Base-by-base conservation (phyloP, 2,113 vertebrate species). In the Periophthalmodon schlosseri region DNA sequence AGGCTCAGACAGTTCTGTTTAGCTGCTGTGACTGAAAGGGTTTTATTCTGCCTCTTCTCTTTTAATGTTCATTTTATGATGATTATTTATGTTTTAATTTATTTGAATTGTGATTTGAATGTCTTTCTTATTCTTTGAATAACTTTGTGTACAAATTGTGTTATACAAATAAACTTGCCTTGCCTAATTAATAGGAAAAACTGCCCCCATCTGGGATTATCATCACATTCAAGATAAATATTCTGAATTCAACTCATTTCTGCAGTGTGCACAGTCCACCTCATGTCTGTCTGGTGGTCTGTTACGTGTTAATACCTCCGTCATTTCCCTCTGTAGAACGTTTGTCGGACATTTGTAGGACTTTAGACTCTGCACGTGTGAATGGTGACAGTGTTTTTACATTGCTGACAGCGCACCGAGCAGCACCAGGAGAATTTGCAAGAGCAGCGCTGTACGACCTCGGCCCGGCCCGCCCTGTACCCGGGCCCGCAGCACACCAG, bases 381-480 rank as follows among this genome's bases (percentile, higher is more conserved):
- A 81, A 93, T 82, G 44, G 94, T 94, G 75, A 92, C 85, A 0
- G 90, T 91, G 78, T 90, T 94, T 81, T 76, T 86, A 89, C 94
- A 94, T 88, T 94, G 94, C 84, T 92, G 82, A 85, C 94, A 92
- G 76, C 88, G 88, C 68, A 92, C 82, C 0, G 94, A 93, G 85
- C 94, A 95, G 86, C 94, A 94, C 93, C 95, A 94, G 81, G 68
- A 88, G 61, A 94, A 95, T 83, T 90, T 91, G 90, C 93, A 94
- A 82, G 93, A 93, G 85, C 94, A 94, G 11, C 87, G 77, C 90
- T 95, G 87, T 60, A 90, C 86, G 80, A 93, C 87, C 77, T 95
- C 93, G 0, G 87, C 93, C 52, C 91, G 89, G 10, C 91, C 89
- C 0, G 87, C 93, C 49, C 44, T 87, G 86, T 91, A 95, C 4